Evolutionary conservation across 2,888 invertebrate genomes (phyloP).

Genomic region (Pristionchus maxplancki): DNA sequence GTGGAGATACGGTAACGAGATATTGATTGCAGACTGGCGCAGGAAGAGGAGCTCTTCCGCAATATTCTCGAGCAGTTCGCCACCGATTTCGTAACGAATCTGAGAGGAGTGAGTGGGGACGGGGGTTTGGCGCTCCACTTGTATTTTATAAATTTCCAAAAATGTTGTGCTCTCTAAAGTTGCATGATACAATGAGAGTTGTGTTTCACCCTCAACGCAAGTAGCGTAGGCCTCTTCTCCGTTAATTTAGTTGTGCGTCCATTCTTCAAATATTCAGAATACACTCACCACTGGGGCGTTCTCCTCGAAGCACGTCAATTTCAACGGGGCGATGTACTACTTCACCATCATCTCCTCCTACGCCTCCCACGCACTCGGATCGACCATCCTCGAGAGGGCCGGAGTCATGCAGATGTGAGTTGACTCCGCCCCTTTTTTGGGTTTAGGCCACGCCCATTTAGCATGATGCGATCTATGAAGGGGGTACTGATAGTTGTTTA

Average conservation of each 20-base stretch:
- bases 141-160: no score
- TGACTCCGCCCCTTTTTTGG: slow-evolving; percentile 54
- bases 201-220: not conserved
- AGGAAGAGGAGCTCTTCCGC: slow-evolving; percentile 24
- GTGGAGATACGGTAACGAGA: not conserved
- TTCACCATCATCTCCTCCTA: slow-evolving; percentile 70
- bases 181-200: no score
- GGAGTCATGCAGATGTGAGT: slow-evolving; percentile 69
- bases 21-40: slow-evolving; percentile 37
- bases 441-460: not conserved
- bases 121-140: no score
- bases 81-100: slow-evolving; percentile 17
- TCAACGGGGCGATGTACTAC: slow-evolving; percentile 64
- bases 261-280: not conserved
- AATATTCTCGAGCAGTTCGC: slow-evolving; percentile 45
- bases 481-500: not conserved
- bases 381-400: slow-evolving; percentile 62
- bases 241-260: not conserved
- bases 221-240: no score
- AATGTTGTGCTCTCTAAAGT: no score
- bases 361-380: slow-evolving; percentile 56
- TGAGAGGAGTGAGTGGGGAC: slow-evolving; percentile 1
- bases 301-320: slow-evolving; percentile 62
- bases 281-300: slow-evolving; percentile 54
- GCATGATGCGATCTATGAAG: not conserved